A percentile compares a stretch with the other conserved stretches of the same genome.
Conservation (phyloP, 2,797 vertebrate species). For the Nannoperca obscura region DNA sequence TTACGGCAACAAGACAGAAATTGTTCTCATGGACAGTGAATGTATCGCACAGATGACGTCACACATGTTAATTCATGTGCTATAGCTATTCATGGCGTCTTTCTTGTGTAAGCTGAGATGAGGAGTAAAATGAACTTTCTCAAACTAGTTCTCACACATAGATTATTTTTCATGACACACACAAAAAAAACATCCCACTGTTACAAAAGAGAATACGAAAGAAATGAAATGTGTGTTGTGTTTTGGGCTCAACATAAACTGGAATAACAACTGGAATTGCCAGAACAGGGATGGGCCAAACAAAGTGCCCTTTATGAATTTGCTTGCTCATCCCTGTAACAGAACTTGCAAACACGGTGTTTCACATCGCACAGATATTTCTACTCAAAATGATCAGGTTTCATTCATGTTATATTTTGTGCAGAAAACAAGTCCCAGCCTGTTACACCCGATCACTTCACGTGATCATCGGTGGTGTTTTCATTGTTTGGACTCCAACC, state of each 20-base stretch:
- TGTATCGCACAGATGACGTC: conserved; percentile 59
- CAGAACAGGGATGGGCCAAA: conserved; percentile 40
- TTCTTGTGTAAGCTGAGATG: conserved; percentile 38
- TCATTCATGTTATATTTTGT: conserved; percentile 43
- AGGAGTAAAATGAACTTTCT: conserved; percentile 33
- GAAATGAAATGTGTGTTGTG: conserved; percentile 19
- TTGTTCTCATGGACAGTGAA: conserved; percentile 66
- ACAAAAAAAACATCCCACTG: conserved; percentile 5
- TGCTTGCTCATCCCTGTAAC: background rate
- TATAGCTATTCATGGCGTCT: conserved; percentile 28
- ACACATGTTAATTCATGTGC: conserved; percentile 39
- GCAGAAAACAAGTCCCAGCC: conserved; percentile 37
- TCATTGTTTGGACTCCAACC: conserved; percentile 17
- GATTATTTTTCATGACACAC: background rate
- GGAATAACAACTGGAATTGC: conserved; percentile 54
- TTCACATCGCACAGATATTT: conserved; percentile 40
- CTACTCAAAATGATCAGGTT: conserved; percentile 31
- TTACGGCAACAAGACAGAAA: conserved; percentile 55
- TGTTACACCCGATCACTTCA: conserved; percentile 32
- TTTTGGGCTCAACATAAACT: conserved; percentile 41
- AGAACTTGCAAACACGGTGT: conserved; percentile 15
- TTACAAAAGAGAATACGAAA: conserved; percentile 40
- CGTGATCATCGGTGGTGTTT: conserved; percentile 23
- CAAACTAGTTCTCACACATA: conserved; percentile 3
- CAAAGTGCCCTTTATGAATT: background rate